These are phyloP conservation scores for Patella vulgata DNA, from an alignment of 1,140 invertebrate genomes.

Conservation along the genomic window DNA sequence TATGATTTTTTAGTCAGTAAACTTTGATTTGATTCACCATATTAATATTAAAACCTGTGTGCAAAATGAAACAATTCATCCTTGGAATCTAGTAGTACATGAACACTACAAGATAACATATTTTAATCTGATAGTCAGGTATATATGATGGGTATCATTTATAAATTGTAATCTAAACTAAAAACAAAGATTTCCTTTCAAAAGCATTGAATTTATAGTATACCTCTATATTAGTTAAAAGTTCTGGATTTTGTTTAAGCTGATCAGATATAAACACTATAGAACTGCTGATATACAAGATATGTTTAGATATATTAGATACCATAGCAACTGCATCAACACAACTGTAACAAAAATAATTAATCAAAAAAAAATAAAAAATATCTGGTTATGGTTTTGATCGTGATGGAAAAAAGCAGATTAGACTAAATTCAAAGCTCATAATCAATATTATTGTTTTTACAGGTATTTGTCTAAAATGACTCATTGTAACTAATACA, in stretches of 20 bases:
- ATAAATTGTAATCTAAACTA: too few species aligned
- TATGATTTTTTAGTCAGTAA: conserved; percentile 7
- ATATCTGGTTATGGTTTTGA: too few species aligned
- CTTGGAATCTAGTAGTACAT: too few species aligned
- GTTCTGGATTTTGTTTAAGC: conserved; percentile 55
- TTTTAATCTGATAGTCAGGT: too few species aligned
- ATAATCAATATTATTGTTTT: background rate
- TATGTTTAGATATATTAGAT: conserved; percentile 66
- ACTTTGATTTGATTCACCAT: too few species aligned
- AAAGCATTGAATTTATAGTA: too few species aligned
- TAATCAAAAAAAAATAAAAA: conserved; percentile 8
- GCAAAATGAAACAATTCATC: too few species aligned
- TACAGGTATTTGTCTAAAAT: background rate
- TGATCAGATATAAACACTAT: conserved; percentile 65
- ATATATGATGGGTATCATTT: too few species aligned
- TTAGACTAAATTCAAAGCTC: background rate
- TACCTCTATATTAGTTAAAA: conserved; percentile 51
- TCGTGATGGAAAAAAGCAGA: background rate
- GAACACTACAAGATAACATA: too few species aligned
- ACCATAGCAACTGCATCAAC: conserved; percentile 66
- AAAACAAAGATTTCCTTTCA: too few species aligned
- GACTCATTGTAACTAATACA: background rate
- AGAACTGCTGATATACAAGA: conserved; percentile 64
- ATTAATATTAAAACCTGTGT: too few species aligned
- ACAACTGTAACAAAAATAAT: conserved; percentile 54